Evolutionary conservation across 2,888 invertebrate species (phyloP).

Genomic region (Phyllotreta striolata): DNA sequence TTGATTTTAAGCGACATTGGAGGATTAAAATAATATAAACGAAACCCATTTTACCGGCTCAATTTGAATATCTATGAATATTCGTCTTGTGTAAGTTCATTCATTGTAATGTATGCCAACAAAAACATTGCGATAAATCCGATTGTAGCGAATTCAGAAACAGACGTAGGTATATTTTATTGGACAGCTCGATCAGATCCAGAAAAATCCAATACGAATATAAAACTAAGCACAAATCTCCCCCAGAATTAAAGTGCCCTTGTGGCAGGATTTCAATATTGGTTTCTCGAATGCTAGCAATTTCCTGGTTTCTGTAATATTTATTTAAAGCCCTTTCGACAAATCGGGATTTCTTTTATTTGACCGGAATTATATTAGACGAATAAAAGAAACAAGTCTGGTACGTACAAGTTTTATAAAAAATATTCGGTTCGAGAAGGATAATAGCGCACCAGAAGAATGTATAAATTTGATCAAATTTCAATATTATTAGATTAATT

Average conservation of each 20-base stretch:
- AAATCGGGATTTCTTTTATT: conserved; percentile 26
- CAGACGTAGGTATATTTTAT: conserved; percentile 50
- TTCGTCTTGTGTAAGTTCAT: conserved; percentile 7
- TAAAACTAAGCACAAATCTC: conserved; percentile 47
- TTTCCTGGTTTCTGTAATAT: conserved; percentile 27
- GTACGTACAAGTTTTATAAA: too few species aligned
- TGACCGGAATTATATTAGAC: conserved; percentile 18
- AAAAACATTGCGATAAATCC: conserved; percentile 32
- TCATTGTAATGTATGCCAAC: conserved; percentile 24
- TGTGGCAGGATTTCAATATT: conserved; percentile 42
- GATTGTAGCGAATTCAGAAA: conserved; percentile 46
- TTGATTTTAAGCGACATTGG: background rate
- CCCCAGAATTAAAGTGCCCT: conserved; percentile 39
- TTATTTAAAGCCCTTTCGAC: conserved; percentile 31
- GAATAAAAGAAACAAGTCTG: conserved; percentile 16
- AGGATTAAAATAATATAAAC: background rate
- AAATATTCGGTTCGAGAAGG: too few species aligned
- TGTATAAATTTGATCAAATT: too few species aligned
- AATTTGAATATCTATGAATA: conserved; percentile 21
- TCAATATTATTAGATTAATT: too few species aligned
- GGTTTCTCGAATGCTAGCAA: conserved; percentile 31
- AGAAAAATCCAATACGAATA: conserved; percentile 44
- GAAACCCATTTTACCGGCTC: background rate
- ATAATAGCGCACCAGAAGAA: too few species aligned
- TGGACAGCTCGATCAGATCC: conserved; percentile 47